phyloP scores from a whole-genome alignment of 2,113 vertebrate species.

The Manacus vitellinus region DNA sequence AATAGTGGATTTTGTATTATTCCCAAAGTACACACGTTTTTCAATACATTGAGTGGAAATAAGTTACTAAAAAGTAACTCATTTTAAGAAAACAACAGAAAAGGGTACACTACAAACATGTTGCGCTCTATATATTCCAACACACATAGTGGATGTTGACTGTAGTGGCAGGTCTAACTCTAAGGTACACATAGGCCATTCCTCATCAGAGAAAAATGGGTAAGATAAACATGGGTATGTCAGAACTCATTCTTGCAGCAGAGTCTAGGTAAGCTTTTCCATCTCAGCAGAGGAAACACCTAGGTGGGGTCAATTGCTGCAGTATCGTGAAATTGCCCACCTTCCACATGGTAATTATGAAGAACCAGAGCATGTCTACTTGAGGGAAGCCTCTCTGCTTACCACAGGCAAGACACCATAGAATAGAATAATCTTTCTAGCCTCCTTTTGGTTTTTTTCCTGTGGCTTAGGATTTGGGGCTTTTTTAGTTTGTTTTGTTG shows the following conservation, averaged over 20 bases:
- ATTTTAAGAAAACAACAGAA: background rate
- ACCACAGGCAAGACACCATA: background rate
- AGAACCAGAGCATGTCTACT: background rate
- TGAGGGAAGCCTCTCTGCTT: background rate
- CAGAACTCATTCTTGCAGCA: background rate
- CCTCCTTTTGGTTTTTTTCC: fast-evolving
- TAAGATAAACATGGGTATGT: background rate
- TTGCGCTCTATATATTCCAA: background rate
- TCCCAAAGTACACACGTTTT: background rate
- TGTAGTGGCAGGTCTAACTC: background rate
- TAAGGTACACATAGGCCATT: background rate
- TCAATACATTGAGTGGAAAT: background rate
- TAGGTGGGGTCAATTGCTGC: background rate
- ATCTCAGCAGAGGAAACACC: background rate
- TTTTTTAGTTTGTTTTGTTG: background rate
- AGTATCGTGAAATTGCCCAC: background rate
- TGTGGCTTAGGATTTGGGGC: background rate
- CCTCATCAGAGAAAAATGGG: background rate
- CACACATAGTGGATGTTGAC: background rate
- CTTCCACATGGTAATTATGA: background rate
- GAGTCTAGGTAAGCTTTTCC: background rate
- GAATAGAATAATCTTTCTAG: background rate
- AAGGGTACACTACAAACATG: background rate
- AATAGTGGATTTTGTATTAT: background rate
- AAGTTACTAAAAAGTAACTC: background rate